Conservation (phyloP, 1,140 invertebrate genomes). For the Ceratoteleas bidentatus region DNA sequence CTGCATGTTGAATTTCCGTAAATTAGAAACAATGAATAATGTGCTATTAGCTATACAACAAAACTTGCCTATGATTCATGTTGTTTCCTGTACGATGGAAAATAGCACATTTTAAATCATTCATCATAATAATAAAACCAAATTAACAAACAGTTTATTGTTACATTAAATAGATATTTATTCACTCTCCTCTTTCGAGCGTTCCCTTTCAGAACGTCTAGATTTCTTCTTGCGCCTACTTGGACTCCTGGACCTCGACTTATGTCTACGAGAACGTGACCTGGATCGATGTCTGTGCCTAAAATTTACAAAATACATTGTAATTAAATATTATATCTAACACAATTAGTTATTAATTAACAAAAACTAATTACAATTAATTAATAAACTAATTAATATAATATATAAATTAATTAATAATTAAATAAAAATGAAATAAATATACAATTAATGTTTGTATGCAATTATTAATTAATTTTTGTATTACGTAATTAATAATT, state of each 20-base stretch:
- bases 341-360: no score
- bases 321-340: no score
- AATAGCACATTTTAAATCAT: slow-evolving; percentile 37
- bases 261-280: slow-evolving; percentile 82
- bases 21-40: not conserved
- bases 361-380: no score
- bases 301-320: slow-evolving; percentile 9
- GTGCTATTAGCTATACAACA: not conserved
- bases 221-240: slow-evolving; percentile 85
- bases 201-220: slow-evolving; percentile 82
- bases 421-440: no score
- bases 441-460: no score
- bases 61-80: not conserved
- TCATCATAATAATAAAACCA: not conserved
- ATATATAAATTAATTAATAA: no score
- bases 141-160: slow-evolving; percentile 23
- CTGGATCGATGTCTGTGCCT: slow-evolving; percentile 83
- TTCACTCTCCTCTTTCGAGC: slow-evolving; percentile 84
- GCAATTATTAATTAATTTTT: no score
- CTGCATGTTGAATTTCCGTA: not conserved
- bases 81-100: not conserved
- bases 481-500: no score
- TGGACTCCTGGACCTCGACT: slow-evolving; percentile 84
- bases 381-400: no score
- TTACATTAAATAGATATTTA: slow-evolving; percentile 65